Evolutionary conservation across 2,888 invertebrate genomes (phyloP), one percentile per base, ranked within the genome.

Genomic region (Drosophila limbata): DNA sequence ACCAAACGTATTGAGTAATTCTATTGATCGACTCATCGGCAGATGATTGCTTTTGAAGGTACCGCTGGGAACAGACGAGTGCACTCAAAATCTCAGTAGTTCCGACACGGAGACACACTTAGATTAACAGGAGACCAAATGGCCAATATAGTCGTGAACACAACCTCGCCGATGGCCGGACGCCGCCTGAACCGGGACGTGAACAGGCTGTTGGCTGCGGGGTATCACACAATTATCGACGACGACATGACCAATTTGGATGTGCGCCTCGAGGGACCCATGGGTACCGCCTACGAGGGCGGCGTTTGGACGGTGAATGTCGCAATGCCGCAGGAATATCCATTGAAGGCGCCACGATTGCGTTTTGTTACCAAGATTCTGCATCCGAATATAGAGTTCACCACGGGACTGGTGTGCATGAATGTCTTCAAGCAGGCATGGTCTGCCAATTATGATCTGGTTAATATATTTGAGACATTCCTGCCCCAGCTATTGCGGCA

Each of bases 401-500:
- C 65, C 31, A 73, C 82, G 10, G 84, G 84, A 5, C 60, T 80
- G 19, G 84, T 84, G 45, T 84, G 84, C 69, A 72, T 86, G 82
- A 84, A 84, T 60, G 84, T 86, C 19, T 78, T 84, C n/a, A 81
- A 78, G n/a, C 82, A 84, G 56, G 84, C 87, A 51, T 84, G 84
- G 84, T 86, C 80, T 13, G 65, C 82, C 40, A 82, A 75, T 61
- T 84, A 84, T 35, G 84, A 84, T 69, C 56, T 84, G 61, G 68
- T 86, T 5, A 84, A 84, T 28, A 86, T 84, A 28, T 84, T 84
- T n/a, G 87, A 84, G 19, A 84, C 82, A 52, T 84, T 84, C 40
- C 48, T 84, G 56, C 84, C 84, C 9, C 84, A 84, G 51, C 47
- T 84, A n/a, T 19, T 84, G 62, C 73, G 87, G 1, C 61, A 84